phyloP scores from a whole-genome alignment of 2,113 vertebrate genomes.

The Dolichallabes microphthalmus region DNA sequence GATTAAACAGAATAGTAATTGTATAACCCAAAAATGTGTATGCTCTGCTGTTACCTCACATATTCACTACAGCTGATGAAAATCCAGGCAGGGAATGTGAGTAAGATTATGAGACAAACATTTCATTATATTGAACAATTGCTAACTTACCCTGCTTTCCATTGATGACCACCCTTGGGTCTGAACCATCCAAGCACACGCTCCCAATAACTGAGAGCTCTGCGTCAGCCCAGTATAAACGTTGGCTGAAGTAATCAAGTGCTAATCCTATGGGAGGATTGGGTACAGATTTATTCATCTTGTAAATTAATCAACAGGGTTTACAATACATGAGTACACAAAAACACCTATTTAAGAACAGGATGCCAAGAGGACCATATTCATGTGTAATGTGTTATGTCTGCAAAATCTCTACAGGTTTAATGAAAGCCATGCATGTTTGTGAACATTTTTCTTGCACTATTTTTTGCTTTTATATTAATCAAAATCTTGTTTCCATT shows the following conservation, averaged over 20 bases:
- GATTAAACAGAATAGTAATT: not conserved
- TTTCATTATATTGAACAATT: not conserved
- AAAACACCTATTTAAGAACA: not conserved
- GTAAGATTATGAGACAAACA: not conserved
- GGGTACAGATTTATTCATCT: conserved; percentile 59
- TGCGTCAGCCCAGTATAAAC: conserved; percentile 95
- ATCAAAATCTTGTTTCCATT: conserved; percentile 11
- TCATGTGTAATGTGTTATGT: conserved; percentile 65
- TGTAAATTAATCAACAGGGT: conserved; percentile 35
- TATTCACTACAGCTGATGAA: not conserved
- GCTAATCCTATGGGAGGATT: conserved; percentile 80
- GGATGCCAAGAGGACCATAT: conserved; percentile 66
- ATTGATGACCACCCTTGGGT: conserved; percentile 81
- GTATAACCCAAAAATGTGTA: not conserved
- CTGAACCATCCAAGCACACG: conserved; percentile 87
- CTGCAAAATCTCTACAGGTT: conserved; percentile 54
- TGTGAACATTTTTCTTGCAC: conserved; percentile 17
- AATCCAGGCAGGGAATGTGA: not conserved
- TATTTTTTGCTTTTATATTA: not conserved
- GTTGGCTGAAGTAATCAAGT: conserved; percentile 91
- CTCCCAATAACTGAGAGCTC: conserved; percentile 93
- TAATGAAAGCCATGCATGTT: conserved; percentile 27
- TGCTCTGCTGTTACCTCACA: not conserved
- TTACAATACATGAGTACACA: not conserved
- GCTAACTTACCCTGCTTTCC: conserved; percentile 82